phyloP scores from a whole-genome alignment of 1,140 invertebrate species.

The Drosophila tristis region DNA sequence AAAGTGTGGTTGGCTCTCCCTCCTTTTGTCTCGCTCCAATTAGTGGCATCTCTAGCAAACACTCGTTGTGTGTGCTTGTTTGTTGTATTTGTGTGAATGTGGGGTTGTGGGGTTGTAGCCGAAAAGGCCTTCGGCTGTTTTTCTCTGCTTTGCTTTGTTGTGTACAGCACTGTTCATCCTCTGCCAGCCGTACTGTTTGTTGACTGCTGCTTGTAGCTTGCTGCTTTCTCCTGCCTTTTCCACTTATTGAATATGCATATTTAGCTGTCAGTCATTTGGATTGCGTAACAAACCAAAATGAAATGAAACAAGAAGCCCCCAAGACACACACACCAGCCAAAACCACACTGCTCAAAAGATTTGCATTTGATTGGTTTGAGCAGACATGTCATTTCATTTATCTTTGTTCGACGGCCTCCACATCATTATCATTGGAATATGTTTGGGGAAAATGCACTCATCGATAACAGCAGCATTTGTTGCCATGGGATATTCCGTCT shows the following conservation, averaged over 20 bases:
- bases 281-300: conserved; percentile 48
- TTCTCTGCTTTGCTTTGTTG: too few species aligned
- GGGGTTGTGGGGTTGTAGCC: conserved; percentile 8
- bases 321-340: not conserved
- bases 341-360: conserved; percentile 15
- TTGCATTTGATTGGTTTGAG: conserved; percentile 34
- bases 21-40: not conserved
- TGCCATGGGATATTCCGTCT: too few species aligned
- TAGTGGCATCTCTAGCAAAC: not conserved
- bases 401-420: conserved; percentile 9
- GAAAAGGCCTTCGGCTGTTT: not conserved
- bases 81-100: not conserved
- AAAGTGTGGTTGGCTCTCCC: too few species aligned
- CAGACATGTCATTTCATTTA: conserved; percentile 38
- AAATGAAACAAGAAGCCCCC: conserved; percentile 44
- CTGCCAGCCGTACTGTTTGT: conserved; percentile 16
- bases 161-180: not conserved
- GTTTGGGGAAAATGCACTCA: conserved; percentile 18
- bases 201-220: conserved; percentile 25
- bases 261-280: conserved; percentile 55
- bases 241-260: conserved; percentile 61
- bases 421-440: conserved; percentile 28
- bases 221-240: too few species aligned
- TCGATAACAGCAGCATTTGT: not conserved
- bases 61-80: not conserved